A percentile compares a stretch with the other conserved stretches of the same genome.
phyloP scores from a whole-genome alignment of 2,113 vertebrate species.

The Rattus rattus region DNA sequence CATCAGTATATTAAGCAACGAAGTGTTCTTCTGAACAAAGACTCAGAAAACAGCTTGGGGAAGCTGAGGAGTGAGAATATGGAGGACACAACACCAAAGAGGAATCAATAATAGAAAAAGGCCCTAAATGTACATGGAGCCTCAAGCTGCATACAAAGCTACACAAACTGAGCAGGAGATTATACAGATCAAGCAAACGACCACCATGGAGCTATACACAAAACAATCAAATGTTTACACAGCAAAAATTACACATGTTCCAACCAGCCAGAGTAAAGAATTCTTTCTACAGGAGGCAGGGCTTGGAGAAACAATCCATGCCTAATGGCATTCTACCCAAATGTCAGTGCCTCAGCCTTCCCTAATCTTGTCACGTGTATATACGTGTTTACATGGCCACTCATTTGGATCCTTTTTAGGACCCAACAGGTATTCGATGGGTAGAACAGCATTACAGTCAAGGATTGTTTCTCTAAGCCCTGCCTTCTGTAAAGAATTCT shows the following conservation, averaged over 20 bases:
- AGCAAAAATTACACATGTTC: neutral
- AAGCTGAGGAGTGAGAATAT: neutral
- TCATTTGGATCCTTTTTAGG: neutral
- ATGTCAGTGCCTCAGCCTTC: neutral
- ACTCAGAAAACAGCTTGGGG: neutral
- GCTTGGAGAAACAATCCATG: neutral
- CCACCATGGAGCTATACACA: neutral
- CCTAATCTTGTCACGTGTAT: neutral
- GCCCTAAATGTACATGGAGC: neutral
- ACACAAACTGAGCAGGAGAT: neutral
- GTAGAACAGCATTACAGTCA: too few species aligned
- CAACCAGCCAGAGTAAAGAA: neutral
- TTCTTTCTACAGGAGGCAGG: neutral
- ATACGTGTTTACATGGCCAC: neutral
- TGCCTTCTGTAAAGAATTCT: too few species aligned
- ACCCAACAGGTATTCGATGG: too few species aligned
- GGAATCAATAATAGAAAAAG: neutral
- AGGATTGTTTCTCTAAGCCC: too few species aligned
- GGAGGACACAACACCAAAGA: neutral
- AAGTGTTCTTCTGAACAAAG: neutral
- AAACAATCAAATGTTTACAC: neutral
- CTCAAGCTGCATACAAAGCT: neutral
- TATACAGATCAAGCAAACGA: neutral
- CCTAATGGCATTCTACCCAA: neutral
- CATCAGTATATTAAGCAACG: too few species aligned